Conservation (phyloP, 2,888 invertebrate species). For the Acronicta aceris region DNA sequence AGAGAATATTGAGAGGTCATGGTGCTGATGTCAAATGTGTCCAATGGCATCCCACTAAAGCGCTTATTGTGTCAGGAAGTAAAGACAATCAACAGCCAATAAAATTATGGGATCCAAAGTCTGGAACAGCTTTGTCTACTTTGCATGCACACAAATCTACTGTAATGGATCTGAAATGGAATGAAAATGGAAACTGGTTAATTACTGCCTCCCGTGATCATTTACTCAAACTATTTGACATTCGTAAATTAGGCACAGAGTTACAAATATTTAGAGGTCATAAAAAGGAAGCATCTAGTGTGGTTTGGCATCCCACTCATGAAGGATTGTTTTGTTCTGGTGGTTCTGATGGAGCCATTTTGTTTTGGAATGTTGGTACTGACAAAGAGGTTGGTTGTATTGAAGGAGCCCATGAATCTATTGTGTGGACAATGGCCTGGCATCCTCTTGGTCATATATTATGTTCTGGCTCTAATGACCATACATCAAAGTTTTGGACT, state of each 20-base stretch:
- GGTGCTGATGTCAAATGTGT: conserved; percentile 99
- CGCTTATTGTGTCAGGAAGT: conserved; percentile 98
- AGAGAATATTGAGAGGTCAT: conserved; percentile 97
- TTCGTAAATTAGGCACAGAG: conserved; percentile 98
- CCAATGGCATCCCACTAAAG: conserved; percentile 99
- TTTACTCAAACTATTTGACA: conserved; percentile 98
- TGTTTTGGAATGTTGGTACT: conserved; percentile 99
- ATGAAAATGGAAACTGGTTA: conserved; percentile 99
- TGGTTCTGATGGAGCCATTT: conserved; percentile 99
- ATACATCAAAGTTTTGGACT: conserved; percentile 99
- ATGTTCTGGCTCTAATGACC: conserved; percentile 99
- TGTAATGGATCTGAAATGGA: conserved; percentile 99
- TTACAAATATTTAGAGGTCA: conserved; percentile 99
- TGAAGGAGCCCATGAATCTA: conserved; percentile 99
- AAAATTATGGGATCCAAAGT: conserved; percentile 99
- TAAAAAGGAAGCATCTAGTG: conserved; percentile 99
- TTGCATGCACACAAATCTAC: conserved; percentile 99
- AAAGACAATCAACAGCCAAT: conserved; percentile 99
- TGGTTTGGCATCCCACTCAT: conserved; percentile 99
- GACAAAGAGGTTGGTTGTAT: conserved; percentile 99
- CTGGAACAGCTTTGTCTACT: conserved; percentile 98
- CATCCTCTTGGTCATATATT: conserved; percentile 99
- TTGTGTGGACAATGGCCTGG: conserved; percentile 99
- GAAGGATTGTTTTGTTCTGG: conserved; percentile 99
- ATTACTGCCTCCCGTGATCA: conserved; percentile 99